phyloP scores from a whole-genome alignment of 2,113 vertebrate genomes.

The Antigone vipio region DNA sequence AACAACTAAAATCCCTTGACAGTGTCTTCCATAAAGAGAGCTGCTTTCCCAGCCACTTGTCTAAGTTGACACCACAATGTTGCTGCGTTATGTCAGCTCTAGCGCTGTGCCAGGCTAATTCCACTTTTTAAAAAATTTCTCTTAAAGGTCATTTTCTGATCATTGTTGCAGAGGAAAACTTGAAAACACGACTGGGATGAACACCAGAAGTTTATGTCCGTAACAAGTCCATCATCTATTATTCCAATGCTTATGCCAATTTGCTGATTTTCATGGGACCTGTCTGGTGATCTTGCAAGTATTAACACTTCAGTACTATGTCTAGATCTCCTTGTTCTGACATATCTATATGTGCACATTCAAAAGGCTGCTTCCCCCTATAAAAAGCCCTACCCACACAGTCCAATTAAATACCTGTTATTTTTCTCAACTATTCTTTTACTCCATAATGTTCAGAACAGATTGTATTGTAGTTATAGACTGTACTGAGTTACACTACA shows the following conservation, averaged over 20 bases:
- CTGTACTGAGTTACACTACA: neutral
- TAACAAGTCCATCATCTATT: neutral
- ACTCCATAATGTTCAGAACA: neutral
- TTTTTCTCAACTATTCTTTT: neutral
- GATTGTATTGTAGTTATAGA: neutral
- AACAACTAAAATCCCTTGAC: neutral
- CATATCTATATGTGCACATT: neutral
- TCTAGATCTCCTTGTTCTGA: neutral
- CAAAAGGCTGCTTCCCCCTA: neutral
- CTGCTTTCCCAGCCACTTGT: neutral
- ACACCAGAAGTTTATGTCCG: neutral
- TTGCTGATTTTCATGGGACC: neutral
- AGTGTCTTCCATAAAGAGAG: neutral
- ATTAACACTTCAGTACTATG: neutral
- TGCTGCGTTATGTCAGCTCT: neutral
- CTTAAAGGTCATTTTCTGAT: neutral
- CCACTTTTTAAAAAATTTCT: neutral
- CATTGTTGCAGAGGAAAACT: neutral
- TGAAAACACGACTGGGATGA: neutral
- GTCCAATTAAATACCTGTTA: neutral
- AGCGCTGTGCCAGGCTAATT: neutral
- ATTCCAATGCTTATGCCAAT: neutral
- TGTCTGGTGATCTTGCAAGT: neutral
- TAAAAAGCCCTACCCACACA: neutral
- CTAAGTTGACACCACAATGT: neutral